Evolutionary conservation across 2,797 vertebrate genomes (phyloP).

Genomic region (Rhodeus uyekii): DNA sequence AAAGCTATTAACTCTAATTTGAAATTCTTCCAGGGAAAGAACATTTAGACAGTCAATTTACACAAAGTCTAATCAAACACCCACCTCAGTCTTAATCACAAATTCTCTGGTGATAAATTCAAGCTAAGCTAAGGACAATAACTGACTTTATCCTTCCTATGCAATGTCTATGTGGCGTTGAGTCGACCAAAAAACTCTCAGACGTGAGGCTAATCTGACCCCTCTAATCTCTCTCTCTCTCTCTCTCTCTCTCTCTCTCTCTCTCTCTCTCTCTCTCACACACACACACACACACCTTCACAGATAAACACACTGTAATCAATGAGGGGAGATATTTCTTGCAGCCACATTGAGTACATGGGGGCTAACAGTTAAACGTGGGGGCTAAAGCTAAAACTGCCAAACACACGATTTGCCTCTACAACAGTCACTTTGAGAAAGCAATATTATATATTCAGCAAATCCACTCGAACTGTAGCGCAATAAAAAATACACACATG

Average conservation of each 20-base stretch:
- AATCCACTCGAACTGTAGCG: slow-evolving; percentile 16
- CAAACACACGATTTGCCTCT: neutral
- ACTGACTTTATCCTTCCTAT: slow-evolving; percentile 16
- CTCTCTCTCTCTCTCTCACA: no score
- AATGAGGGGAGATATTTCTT: neutral
- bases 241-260: no score
- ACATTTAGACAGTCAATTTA: neutral
- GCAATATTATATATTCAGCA: slow-evolving; percentile 1
- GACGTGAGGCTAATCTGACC: slow-evolving; percentile 40
- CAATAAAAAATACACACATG: neutral
- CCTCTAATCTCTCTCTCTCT: no score
- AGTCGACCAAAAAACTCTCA: slow-evolving; percentile 35
- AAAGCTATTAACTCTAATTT: neutral
- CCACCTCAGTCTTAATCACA: neutral
- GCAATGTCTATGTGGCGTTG: slow-evolving; percentile 30
- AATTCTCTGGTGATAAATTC: slow-evolving; percentile 36
- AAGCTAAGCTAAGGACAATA: slow-evolving; percentile 37
- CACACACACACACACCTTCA: neutral
- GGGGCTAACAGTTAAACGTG: neutral
- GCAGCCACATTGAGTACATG: neutral
- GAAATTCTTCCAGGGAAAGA: neutral
- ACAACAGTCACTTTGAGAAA: neutral
- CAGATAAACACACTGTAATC: slow-evolving; percentile 15
- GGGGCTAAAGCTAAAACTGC: neutral
- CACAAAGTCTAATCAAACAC: slow-evolving; percentile 13